These are phyloP conservation scores for Caloenas nicobarica DNA, from an alignment of 2,113 vertebrate genomes.

Conservation along the genomic window DNA sequence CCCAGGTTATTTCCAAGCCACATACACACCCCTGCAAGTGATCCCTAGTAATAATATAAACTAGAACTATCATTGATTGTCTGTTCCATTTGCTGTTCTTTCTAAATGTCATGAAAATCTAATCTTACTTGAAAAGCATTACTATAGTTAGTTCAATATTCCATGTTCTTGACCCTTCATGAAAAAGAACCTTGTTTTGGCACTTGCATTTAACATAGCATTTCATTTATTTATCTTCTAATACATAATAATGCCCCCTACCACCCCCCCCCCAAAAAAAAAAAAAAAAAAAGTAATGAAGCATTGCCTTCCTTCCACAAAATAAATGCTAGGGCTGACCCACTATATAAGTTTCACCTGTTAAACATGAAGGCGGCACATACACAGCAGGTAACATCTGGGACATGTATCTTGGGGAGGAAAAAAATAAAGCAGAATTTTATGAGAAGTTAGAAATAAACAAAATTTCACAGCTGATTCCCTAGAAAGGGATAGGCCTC, in stretches of 20 bases:
- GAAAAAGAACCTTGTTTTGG: neutral
- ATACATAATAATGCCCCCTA: neutral
- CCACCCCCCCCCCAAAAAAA: rapidly evolving
- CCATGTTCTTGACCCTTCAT: neutral
- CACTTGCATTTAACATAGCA: neutral
- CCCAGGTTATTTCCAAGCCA: neutral
- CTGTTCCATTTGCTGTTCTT: neutral
- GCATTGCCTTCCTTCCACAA: neutral
- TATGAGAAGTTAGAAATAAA: neutral
- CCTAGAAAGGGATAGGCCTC: neutral
- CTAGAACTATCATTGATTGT: neutral
- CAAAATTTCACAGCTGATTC: neutral
- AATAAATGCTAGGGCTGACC: neutral
- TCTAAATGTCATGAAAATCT: neutral
- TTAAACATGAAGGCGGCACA: neutral
- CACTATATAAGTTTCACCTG: neutral
- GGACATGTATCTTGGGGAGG: neutral
- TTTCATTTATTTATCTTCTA: constrained; percentile 1
- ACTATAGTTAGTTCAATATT: neutral
- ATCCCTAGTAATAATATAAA: neutral
- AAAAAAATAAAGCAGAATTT: neutral
- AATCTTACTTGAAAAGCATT: neutral
- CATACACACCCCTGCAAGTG: neutral
- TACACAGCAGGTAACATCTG: neutral
- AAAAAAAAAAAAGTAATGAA: neutral